Conservation (phyloP, 2,113 vertebrate genomes). For the Caranx melampygus region DNA sequence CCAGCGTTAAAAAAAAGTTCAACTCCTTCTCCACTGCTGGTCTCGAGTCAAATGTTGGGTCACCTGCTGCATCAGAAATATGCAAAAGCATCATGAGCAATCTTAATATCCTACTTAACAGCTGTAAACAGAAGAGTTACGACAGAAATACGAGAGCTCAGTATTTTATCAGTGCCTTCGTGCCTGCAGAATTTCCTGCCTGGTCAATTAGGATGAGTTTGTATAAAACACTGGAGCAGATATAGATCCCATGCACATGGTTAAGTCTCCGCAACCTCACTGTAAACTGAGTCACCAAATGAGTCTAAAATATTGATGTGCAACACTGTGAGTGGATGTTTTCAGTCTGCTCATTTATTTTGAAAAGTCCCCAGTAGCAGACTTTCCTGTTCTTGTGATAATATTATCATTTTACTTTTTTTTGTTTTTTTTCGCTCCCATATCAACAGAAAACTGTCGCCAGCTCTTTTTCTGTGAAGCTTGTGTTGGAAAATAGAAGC, state of each 20-base stretch:
- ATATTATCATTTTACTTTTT: neutral
- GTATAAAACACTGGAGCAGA: neutral
- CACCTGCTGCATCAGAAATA: neutral
- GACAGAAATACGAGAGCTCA: neutral
- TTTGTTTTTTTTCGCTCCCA: neutral
- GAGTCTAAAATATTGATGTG: neutral
- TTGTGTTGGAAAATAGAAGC: constrained; percentile 17
- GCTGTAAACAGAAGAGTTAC: neutral
- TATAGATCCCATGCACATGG: neutral
- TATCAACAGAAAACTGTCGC: neutral
- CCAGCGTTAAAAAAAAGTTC: too few species aligned
- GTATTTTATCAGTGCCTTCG: neutral
- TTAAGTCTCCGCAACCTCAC: neutral
- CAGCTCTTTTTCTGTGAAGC: neutral
- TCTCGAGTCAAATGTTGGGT: too few species aligned
- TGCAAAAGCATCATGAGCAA: neutral
- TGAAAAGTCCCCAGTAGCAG: neutral
- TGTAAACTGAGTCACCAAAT: neutral
- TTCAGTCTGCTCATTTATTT: neutral
- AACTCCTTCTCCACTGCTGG: too few species aligned
- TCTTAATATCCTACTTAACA: neutral
- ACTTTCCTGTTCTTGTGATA: neutral
- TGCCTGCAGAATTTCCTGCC: neutral
- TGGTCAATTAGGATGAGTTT: neutral
- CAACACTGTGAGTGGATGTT: neutral